Evolutionary conservation across 2,888 invertebrate species (phyloP), one percentile per base, ranked within the genome.

Genomic region (Ischnus inquisitorius): DNA sequence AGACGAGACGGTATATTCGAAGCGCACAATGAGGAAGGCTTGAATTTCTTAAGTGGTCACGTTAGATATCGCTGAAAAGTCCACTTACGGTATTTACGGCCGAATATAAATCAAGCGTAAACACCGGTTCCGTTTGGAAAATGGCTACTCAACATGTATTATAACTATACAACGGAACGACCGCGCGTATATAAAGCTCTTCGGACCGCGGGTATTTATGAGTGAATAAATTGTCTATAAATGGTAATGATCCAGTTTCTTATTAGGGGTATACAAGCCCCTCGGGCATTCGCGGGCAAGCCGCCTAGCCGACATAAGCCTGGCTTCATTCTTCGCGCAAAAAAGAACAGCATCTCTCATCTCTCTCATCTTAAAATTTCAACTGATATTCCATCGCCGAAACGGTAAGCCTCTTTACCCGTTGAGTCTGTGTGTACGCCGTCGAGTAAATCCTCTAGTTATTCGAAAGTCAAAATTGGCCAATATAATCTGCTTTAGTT

Each of bases 231-330:
- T 84, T 84, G 64, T 84, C 84, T 81, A 84, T 81, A 84, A 81
- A 81, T 81, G 84, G 81, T 81, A 84, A 84, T 81, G 84, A 84
- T 84, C 84, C 84, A 81, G 84, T 84, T 81, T 84, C 81, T 84
- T 81, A 84, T 81, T 81, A 81, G 69, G 74, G 74, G 64, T 28
- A 19, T 78, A 75, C 60, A 48, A 60, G 41, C 43, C 74, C 64
- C 65, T 57, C 25, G 48, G 62, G 64, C 68, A 71, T 51, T 62
- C 10, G 19, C 16, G 22, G 19, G 25, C 16, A 28, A 46, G 39
- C 76, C 41, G 51, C 51, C 54, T 72, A 14, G 67, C 16, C 41
- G 10, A 16, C 60, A 19, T 28, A 62, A 19, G 8, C 41, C 41
- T 64, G 25, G 54, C 41, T 60, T 51, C 62, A 60, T 71, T 22